Evolutionary conservation across 2,113 vertebrate species (phyloP).

Genomic region (Athene noctua): DNA sequence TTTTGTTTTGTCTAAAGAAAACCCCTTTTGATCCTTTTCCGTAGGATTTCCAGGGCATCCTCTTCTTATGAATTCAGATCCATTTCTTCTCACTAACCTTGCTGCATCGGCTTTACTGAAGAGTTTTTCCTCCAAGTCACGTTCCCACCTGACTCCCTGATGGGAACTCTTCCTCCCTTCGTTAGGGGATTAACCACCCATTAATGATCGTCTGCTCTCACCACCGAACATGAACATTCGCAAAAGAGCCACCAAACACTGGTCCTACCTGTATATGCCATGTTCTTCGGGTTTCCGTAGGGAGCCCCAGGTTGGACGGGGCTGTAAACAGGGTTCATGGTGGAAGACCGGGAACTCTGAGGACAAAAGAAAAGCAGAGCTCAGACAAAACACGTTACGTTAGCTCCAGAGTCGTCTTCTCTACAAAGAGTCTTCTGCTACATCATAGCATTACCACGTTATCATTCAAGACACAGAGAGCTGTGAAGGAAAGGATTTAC

Average conservation of each 20-base stretch:
- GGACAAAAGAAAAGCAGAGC: constrained; percentile 65
- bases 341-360: constrained; percentile 89
- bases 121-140: neutral
- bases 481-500: constrained; percentile 2
- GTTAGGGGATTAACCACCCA: neutral
- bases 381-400: neutral
- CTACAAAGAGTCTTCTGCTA: neutral
- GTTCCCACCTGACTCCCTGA: neutral
- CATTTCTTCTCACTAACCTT: neutral
- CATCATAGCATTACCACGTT: neutral
- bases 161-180: neutral
- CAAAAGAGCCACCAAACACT: neutral
- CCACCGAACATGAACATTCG: fast-evolving
- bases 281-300: constrained; percentile 97
- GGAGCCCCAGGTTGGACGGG: constrained; percentile 96
- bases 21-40: neutral
- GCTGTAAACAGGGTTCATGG: constrained; percentile 99
- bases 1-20: neutral
- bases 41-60: neutral
- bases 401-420: neutral
- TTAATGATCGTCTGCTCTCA: neutral
- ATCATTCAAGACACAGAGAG: neutral
- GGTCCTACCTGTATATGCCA: constrained; percentile 91
- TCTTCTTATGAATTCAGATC: neutral
- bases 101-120: neutral